Conservation (phyloP, 2,113 vertebrate genomes). For the Rhabdornis inornatus region DNA sequence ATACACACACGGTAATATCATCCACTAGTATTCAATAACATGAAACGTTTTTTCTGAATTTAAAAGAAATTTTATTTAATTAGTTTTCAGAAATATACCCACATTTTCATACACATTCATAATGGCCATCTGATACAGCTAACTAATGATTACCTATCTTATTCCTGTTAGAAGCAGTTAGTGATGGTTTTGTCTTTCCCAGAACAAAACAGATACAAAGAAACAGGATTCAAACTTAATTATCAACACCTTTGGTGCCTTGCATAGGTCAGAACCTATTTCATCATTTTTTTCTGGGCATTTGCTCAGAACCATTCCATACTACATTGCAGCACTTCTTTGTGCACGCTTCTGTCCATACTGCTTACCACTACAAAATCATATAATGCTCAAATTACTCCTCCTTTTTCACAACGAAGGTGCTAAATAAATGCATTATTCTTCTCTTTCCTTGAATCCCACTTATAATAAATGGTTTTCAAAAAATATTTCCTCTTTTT, state of each 20-base stretch:
- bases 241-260: not conserved
- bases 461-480: not conserved
- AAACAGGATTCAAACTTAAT: not conserved
- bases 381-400: not conserved
- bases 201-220: not conserved
- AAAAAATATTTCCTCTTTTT: not conserved
- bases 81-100: not conserved
- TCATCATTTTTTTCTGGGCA: not conserved
- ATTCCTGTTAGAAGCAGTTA: not conserved
- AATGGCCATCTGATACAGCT: not conserved
- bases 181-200: not conserved
- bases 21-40: not conserved
- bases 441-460: not conserved
- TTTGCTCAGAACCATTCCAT: not conserved
- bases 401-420: not conserved
- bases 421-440: not conserved
- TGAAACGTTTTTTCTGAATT: not conserved
- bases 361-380: not conserved
- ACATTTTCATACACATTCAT: not conserved
- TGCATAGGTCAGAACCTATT: not conserved
- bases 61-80: not conserved
- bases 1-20: rapidly evolving
- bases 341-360: not conserved
- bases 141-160: not conserved
- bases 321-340: not conserved